Conservation (phyloP, 2,113 vertebrate species). For the Xiphophorus hellerii region DNA sequence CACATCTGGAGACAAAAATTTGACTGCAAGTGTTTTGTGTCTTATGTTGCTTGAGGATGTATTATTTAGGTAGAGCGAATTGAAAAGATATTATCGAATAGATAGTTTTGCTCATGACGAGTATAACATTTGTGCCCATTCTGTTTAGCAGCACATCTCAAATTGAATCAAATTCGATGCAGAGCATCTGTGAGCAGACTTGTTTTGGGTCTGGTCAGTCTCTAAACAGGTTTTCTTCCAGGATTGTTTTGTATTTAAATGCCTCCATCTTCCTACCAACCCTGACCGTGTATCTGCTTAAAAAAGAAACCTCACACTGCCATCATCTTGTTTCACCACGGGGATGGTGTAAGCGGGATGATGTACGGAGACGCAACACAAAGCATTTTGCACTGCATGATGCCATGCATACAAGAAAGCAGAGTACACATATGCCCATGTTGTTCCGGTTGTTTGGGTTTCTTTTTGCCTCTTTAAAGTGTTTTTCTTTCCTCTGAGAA, state of each 20-base stretch:
- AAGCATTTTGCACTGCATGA: too few species aligned
- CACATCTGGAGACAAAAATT: neutral
- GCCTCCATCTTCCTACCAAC: neutral
- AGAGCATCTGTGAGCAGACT: neutral
- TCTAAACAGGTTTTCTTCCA: neutral
- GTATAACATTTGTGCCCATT: neutral
- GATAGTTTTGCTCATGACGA: neutral
- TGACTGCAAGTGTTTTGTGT: neutral
- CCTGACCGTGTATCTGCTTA: neutral
- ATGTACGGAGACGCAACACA: too few species aligned
- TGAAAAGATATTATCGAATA: too few species aligned
- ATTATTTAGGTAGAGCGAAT: too few species aligned
- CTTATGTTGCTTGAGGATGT: too few species aligned
- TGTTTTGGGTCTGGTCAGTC: neutral
- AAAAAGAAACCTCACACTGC: too few species aligned
- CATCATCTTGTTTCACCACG: too few species aligned
- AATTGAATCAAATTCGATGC: neutral
- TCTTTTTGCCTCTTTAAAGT: constrained; percentile 26
- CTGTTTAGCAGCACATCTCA: neutral
- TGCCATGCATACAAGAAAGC: neutral
- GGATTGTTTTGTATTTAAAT: neutral
- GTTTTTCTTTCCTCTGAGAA: constrained; percentile 13
- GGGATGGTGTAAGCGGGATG: too few species aligned
- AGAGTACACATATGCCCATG: neutral
- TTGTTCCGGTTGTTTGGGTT: constrained; percentile 9